These are phyloP conservation scores for Engystomops pustulosus DNA, from an alignment of 2,113 vertebrate genomes.

Conservation along the genomic window DNA sequence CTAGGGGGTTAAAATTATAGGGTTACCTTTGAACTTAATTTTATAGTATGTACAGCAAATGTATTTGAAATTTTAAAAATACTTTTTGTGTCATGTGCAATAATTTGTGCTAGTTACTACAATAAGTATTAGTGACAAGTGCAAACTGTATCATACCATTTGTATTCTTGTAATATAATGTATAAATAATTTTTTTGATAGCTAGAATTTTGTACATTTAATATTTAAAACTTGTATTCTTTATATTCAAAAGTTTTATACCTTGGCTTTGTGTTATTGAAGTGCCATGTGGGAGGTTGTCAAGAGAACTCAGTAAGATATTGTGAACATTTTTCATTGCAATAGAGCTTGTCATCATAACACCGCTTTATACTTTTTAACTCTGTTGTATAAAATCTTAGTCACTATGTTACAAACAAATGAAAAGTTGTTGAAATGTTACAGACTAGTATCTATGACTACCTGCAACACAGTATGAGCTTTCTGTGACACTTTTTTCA, in stretches of 20 bases:
- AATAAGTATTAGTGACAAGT: too few species aligned
- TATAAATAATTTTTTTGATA: too few species aligned
- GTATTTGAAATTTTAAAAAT: too few species aligned
- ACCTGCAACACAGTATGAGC: neutral
- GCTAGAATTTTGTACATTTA: neutral
- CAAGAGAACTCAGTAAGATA: constrained; percentile 32
- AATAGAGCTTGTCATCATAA: constrained; percentile 23
- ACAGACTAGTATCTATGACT: constrained; percentile 26
- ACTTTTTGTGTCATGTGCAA: too few species aligned
- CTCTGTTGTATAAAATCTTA: neutral
- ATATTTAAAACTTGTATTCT: neutral
- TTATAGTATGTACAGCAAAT: too few species aligned
- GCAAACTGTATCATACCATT: too few species aligned
- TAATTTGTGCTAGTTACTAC: too few species aligned
- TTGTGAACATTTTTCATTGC: constrained; percentile 22
- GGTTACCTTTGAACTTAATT: too few species aligned
- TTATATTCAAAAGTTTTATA: neutral
- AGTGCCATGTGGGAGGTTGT: constrained; percentile 10
- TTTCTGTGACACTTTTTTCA: neutral
- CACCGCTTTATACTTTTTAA: constrained; percentile 38
- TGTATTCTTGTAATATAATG: too few species aligned
- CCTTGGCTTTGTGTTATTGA: neutral
- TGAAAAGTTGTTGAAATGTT: constrained; percentile 44
- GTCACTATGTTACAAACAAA: constrained; percentile 40
- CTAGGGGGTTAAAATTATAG: too few species aligned